Conservation (phyloP, 2,797 vertebrate species). For the Adrianichthys oophorus region DNA sequence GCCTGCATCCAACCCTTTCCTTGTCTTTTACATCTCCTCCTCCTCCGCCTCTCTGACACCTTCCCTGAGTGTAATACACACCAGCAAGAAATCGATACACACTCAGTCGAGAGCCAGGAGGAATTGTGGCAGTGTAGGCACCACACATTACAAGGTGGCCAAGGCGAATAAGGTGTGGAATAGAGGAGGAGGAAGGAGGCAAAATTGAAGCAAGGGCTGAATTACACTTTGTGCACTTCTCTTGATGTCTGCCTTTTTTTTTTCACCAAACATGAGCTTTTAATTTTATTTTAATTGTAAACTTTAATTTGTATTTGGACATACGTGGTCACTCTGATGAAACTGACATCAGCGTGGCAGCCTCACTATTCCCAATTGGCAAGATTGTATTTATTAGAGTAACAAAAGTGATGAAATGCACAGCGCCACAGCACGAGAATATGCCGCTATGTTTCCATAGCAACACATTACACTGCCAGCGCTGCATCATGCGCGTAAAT, state of each 20-base stretch:
- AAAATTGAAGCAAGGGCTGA: conserved; percentile 52
- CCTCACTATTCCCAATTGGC: conserved; percentile 51
- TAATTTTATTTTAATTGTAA: conserved; percentile 22
- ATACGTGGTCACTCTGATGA: conserved; percentile 42
- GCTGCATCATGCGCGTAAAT: conserved; percentile 71
- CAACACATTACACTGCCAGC: conserved; percentile 64
- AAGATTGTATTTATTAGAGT: conserved; percentile 60
- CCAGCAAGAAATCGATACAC: conserved; percentile 76
- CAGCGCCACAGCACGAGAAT: conserved; percentile 49
- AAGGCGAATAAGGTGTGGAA: conserved; percentile 71
- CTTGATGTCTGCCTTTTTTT: conserved; percentile 24
- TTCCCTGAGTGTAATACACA: conserved; percentile 73
- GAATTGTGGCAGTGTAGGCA: conserved; percentile 79
- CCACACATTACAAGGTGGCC: conserved; percentile 75
- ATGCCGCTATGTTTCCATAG: conserved; percentile 71
- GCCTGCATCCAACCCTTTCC: conserved; percentile 56
- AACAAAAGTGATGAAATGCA: conserved; percentile 60
- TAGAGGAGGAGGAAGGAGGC: conserved; percentile 49
- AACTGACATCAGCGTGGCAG: conserved; percentile 43
- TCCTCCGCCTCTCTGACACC: conserved; percentile 54
- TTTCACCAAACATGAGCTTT: conserved; percentile 19
- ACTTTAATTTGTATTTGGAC: conserved; percentile 44
- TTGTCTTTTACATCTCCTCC: conserved; percentile 48
- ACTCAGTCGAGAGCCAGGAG: conserved; percentile 73
- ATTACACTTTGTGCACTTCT: conserved; percentile 52